Evolutionary conservation across 1,140 invertebrate genomes (phyloP), one percentile per base, ranked within the genome.

Genomic region (Polypedilum pembai): DNA sequence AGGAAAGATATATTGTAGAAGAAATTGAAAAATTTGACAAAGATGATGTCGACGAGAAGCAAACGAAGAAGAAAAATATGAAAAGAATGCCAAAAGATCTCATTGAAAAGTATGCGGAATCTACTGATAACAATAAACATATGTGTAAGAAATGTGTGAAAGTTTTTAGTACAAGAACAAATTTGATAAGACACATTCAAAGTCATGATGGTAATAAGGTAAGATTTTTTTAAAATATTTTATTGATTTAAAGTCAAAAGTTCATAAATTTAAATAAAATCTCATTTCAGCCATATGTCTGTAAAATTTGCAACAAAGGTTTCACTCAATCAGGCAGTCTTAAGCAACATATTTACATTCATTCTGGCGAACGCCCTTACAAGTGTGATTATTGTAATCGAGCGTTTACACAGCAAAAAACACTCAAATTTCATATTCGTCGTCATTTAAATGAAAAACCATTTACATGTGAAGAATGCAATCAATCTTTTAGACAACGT

Each of bases 161-260:
- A 74, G 83, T 83, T 0, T 87, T 86, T 69, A 80, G 82, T 0
- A 84, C 86, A 3, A 86, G 87, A 75, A 84, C 85, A 21, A 84
- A 88, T 76, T 79, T 90, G 2, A 85, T 85, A 5, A 83, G 87
- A 24, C 89, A 91, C 79, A 85, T 87, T 80, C 80, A 84, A 1
- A 85, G 86, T 73, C 89, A 91, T 73, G 86, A 87, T 0, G 87
- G 87, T 0, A 85, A 87, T 41, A 87, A 86, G 45, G 45, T 56
- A 56, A 12, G 41, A 56, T 56, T 12, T 12, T 4, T 33, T 33
- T 33, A 33, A 33, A n/a, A n/a, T n/a, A n/a, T n/a, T n/a, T n/a
- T n/a, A n/a, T n/a, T n/a, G n/a, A n/a, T n/a, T n/a, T n/a, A n/a
- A n/a, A n/a, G n/a, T n/a, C n/a, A n/a, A n/a, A n/a, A n/a, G n/a